Base-by-base conservation (phyloP, 35 echinoderm and acorn worm species). In the Apostichopus parvimensis region DNA sequence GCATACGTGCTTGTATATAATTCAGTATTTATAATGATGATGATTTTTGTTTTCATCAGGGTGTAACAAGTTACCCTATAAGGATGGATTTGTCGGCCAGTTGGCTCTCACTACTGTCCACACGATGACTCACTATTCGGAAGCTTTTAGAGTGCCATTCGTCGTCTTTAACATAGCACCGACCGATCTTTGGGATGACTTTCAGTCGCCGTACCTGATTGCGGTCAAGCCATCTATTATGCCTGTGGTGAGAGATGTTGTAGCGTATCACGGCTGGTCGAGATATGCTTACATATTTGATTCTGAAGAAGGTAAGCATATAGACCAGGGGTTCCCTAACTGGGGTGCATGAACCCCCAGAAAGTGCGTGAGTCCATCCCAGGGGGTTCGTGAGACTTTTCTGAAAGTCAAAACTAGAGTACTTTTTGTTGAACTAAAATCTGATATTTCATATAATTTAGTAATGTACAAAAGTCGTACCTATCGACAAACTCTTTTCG, bases 241-340 rank as follows among this genome's bases (percentile, higher is more conserved):
- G 4, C 90, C 94, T 53, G 91, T 93, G 11, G 13, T 94, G 14
- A 5, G 83, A 20, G 95, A 97, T 53, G 75, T 94, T 13, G 73
- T 96, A 12, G 58, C 52, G 0, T 94, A 94, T 54, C 81, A 89
- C 72, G 54, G 81, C 4, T 94, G 95, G 93, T 71, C 77, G 52
- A 56, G 62, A 9, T 93, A 94, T 71, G 90, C 86, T 4, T 97
- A 94, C 70, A 84, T 97, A 15, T 97, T 88, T 89, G 95, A 97
- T 54, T 87, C 88, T 34, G 77, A 94, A 34, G 80, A 89, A 87
- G 91, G 93, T 97, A 20, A 76, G 62, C 34, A 45, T 45, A 45
- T 45, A 45, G 34, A 45, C 34, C 34, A 34, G 28, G 28, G 28
- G 28, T 34, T 34, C 28, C 28, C 28, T 34, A 34, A 34, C 28